Conservation (phyloP, 2,797 vertebrate genomes). For the Balearica regulorum region DNA sequence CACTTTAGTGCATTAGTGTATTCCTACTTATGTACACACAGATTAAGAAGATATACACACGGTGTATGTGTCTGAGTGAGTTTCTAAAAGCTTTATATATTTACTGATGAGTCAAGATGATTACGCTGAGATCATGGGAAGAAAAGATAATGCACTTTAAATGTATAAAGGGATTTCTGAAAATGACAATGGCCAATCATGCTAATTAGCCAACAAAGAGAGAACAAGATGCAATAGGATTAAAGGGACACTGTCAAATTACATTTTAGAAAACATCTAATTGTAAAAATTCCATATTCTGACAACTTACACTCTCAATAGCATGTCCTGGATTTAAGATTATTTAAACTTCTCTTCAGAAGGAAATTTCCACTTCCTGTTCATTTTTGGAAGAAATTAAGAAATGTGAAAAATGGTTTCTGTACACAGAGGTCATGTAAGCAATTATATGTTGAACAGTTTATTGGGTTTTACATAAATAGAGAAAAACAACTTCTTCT, state of each 20-base stretch:
- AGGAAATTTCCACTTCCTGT: neutral
- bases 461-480: neutral
- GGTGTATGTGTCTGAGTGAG: neutral
- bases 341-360: neutral
- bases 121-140: neutral
- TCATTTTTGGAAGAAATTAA: neutral
- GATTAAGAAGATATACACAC: neutral
- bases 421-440: neutral
- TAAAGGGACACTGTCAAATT: conserved; percentile 12
- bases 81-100: neutral
- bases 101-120: neutral
- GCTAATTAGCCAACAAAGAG: conserved; percentile 39
- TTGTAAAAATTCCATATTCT: neutral
- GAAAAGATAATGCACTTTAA: neutral
- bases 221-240: neutral
- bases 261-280: conserved; percentile 6
- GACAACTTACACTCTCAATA: neutral
- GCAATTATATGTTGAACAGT: neutral
- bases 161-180: neutral
- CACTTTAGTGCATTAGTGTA: neutral
- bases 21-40: neutral
- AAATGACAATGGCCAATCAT: neutral
- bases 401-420: neutral
- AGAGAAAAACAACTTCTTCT: neutral
- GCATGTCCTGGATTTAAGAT: neutral